Conservation (phyloP, 2,113 vertebrate species). For the Ceratotherium simum region DNA sequence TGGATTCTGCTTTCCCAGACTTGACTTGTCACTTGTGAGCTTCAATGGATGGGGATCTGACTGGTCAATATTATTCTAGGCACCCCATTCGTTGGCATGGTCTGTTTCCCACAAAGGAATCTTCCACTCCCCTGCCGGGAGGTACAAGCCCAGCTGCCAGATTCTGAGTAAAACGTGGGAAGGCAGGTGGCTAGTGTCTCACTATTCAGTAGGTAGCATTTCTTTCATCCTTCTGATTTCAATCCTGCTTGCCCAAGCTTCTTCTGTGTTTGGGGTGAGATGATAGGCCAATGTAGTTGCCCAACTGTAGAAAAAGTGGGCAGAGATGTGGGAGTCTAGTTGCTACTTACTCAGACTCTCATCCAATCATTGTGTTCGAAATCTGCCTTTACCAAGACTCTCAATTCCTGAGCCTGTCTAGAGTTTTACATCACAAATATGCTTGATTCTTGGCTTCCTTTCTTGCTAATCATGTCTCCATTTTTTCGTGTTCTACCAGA, state of each 20-base stretch:
- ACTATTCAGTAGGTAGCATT: background rate
- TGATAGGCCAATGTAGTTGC: no score
- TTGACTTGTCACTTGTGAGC: background rate
- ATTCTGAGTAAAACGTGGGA: background rate
- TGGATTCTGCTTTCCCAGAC: background rate
- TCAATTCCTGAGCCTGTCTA: background rate
- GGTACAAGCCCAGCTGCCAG: background rate
- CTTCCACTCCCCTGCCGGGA: background rate
- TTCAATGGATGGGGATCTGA: background rate
- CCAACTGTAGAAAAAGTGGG: background rate
- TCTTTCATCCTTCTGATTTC: background rate
- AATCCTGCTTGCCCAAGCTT: background rate
- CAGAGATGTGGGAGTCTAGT: background rate
- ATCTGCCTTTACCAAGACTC: background rate
- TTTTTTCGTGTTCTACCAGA: background rate
- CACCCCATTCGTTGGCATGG: background rate
- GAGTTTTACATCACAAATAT: background rate
- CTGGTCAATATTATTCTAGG: background rate
- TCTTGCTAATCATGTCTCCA: background rate
- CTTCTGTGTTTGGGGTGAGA: background rate
- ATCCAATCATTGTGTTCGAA: background rate
- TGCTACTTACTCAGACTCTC: background rate
- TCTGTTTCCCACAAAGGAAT: background rate
- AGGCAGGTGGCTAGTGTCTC: background rate
- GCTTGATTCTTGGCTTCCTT: background rate